phyloP scores from a whole-genome alignment of 2,113 vertebrate species.

The Himantopus leucocephalus region DNA sequence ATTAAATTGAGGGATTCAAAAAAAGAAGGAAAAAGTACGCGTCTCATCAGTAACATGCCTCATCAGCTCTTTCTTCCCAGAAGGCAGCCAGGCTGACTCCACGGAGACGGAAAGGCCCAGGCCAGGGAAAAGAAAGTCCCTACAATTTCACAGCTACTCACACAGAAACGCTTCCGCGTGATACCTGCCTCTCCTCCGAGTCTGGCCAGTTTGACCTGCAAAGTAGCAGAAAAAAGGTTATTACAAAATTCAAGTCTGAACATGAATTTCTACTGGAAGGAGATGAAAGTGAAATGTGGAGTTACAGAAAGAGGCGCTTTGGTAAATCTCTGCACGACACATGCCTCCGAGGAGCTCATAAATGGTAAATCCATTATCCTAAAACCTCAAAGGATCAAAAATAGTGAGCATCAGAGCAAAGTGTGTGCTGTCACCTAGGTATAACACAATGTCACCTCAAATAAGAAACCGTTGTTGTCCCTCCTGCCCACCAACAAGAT shows the following conservation, averaged over 20 bases:
- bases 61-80: constrained; percentile 46
- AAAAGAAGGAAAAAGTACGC: not conserved
- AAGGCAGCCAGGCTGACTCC: constrained; percentile 57
- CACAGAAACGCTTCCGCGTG: not conserved
- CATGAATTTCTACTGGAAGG: not conserved
- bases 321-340: not conserved
- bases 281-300: not conserved
- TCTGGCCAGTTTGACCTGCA: not conserved
- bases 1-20: constrained; percentile 40
- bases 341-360: not conserved
- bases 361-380: not conserved
- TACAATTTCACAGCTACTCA: constrained; percentile 46
- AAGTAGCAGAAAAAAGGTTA: not conserved
- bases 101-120: not conserved
- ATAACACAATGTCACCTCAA: not conserved
- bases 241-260: not conserved
- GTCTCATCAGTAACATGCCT: constrained; percentile 40
- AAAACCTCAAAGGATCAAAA: not conserved
- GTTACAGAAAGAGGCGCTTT: not conserved
- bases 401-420: not conserved
- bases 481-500: not conserved
- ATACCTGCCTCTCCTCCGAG: not conserved
- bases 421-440: not conserved
- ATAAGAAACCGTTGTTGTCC: not conserved
- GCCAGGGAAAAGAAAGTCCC: constrained; percentile 16